phyloP scores from a whole-genome alignment of 2,113 vertebrate species.

The Australoheros scitulus region DNA sequence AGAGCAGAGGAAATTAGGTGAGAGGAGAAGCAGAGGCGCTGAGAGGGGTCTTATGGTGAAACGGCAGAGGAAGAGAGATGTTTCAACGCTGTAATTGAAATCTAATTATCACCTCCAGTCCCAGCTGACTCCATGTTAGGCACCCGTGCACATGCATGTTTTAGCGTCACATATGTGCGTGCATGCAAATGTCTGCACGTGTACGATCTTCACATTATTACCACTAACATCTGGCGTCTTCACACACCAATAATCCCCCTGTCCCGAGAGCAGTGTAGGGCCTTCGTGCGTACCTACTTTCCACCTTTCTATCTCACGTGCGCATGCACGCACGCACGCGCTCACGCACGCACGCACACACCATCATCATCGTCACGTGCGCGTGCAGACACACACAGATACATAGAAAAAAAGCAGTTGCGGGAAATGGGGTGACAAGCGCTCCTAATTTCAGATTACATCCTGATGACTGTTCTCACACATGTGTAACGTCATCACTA shows the following conservation, averaged over 20 bases:
- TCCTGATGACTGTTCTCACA: slow-evolving; percentile 44
- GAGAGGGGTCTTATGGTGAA: slow-evolving; percentile 26
- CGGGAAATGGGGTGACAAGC: slow-evolving; percentile 26
- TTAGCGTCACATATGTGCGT: slow-evolving; percentile 26
- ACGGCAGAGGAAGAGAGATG: slow-evolving; percentile 59
- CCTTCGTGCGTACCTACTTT: slow-evolving; percentile 46
- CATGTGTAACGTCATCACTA: slow-evolving; percentile 74
- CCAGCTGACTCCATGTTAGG: slow-evolving; percentile 64
- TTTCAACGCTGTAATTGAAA: slow-evolving; percentile 78
- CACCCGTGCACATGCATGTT: slow-evolving; percentile 10
- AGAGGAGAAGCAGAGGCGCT: neutral
- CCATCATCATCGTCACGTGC: neutral
- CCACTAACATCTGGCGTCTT: slow-evolving; percentile 75
- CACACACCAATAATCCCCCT: slow-evolving; percentile 72
- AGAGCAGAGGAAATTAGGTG: neutral
- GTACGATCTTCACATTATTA: slow-evolving; percentile 63
- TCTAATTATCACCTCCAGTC: slow-evolving; percentile 80
- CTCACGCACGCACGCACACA: slow-evolving; percentile 8
- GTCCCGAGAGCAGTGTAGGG: slow-evolving; percentile 65
- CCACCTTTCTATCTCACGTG: slow-evolving; percentile 13
- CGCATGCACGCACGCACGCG: neutral
- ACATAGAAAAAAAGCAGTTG: neutral
- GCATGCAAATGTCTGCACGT: slow-evolving; percentile 49
- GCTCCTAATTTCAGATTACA: slow-evolving; percentile 46
- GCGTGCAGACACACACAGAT: slow-evolving; percentile 9